Evolutionary conservation across 2,113 vertebrate genomes (phyloP), one percentile per base, ranked within the genome.

Genomic region (Cyanoderma ruficeps): DNA sequence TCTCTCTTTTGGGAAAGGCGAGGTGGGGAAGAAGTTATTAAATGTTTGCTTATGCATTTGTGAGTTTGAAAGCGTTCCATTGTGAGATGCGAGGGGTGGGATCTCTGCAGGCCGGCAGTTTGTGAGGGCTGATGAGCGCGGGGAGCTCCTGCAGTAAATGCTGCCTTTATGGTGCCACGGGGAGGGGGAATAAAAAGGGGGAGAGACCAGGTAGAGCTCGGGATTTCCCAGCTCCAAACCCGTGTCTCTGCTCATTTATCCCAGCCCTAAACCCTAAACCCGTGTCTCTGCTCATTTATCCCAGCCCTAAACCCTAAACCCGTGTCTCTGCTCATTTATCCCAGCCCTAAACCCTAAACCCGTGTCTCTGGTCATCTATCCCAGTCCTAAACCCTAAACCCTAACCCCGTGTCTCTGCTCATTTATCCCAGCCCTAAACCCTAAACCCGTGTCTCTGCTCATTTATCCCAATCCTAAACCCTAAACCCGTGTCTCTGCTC

Each of bases 1-100:
- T 90, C 64, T 77, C 78, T 88, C 86, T 93, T 96, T 92, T 37
- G 94, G 94, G 90, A 68, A 71, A 41, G 83, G 83, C 68, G 88
- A 78, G 69, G 88, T 31, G 85, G 83, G 84, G 83, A 76, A 87
- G 81, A 49, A 83, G 83, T 87, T 94, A 94, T 92, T 89, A 82
- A 89, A 90, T 69, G 86, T 90, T 96, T 83, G 3, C 61, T 90
- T 57, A 16, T 4, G 60, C 56, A 9, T 87, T 64, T 89, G 44
- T 46, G 11, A 65, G 86, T 82, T 87, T 87, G 76, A 92, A 93
- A 92, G 77, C 37, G 2, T 81, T 76, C 52, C 64, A 83, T 86
- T 95, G 76, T 71, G 78, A 4, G 1, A 25, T 4, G 79, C 52
- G 52, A 64, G n/a, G 10, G 13, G 71, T 9, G 20, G 52, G 27